These are phyloP conservation scores for Cromileptes altivelis DNA, from an alignment of 2,113 vertebrate species.

Conservation along the genomic window DNA sequence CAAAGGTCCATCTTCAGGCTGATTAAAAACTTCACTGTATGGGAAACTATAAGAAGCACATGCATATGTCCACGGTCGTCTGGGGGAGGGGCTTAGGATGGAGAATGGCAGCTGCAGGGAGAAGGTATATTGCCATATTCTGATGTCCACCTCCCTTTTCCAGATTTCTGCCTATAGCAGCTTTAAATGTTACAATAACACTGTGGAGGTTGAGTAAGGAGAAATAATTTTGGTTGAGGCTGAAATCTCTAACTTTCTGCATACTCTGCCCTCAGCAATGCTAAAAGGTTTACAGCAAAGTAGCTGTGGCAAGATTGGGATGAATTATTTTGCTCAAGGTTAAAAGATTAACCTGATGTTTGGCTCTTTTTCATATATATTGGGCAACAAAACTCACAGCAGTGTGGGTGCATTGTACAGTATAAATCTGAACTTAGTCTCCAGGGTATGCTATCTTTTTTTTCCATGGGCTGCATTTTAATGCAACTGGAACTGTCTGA, in stretches of 20 bases:
- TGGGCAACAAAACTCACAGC: slow-evolving; percentile 2
- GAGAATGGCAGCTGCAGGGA: too few species aligned
- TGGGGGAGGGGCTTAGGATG: too few species aligned
- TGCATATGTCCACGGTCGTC: too few species aligned
- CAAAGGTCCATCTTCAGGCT: too few species aligned
- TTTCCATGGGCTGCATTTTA: not conserved
- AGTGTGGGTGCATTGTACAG: not conserved
- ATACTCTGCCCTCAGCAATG: not conserved
- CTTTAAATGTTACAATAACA: not conserved
- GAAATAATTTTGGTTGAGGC: not conserved
- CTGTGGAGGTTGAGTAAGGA: not conserved
- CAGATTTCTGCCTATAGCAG: too few species aligned
- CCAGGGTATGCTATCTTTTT: not conserved
- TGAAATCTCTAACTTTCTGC: slow-evolving; percentile 3
- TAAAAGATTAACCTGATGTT: not conserved
- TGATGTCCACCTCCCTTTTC: too few species aligned
- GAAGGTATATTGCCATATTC: too few species aligned
- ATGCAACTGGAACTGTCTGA: slow-evolving; percentile 16
- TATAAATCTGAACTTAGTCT: not conserved
- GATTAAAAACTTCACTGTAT: too few species aligned
- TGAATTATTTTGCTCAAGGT: not conserved
- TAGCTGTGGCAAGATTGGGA: not conserved
- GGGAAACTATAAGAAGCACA: too few species aligned
- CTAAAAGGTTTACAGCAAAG: not conserved
- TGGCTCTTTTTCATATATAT: not conserved